Evolutionary conservation across 2,888 invertebrate genomes (phyloP).

Genomic region (Tipula vernalis): DNA sequence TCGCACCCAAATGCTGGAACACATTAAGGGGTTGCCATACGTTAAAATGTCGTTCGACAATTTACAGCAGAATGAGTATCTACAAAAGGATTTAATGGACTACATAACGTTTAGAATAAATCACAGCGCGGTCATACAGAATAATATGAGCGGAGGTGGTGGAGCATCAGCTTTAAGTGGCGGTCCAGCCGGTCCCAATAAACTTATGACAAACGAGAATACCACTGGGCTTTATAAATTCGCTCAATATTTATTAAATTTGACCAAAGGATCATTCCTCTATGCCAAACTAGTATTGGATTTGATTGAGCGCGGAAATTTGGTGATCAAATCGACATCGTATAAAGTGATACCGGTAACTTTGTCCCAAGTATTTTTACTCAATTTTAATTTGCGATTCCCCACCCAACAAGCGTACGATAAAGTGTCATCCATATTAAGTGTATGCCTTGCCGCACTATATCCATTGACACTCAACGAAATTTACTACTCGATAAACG

Average conservation of each 20-base stretch:
- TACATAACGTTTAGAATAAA: slow-evolving; percentile 76
- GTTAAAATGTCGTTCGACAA: slow-evolving; percentile 62
- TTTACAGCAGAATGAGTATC: slow-evolving; percentile 49
- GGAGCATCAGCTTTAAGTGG: slow-evolving; percentile 43
- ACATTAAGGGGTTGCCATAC: slow-evolving; percentile 73
- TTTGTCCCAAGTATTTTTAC: slow-evolving; percentile 75
- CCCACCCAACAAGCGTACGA: slow-evolving; percentile 85
- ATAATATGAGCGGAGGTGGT: slow-evolving; percentile 54
- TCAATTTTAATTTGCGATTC: slow-evolving; percentile 86
- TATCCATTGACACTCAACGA: slow-evolving; percentile 82
- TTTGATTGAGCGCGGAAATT: slow-evolving; percentile 79
- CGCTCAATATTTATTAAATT: slow-evolving; percentile 66
- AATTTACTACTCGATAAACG: slow-evolving; percentile 87
- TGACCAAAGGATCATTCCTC: slow-evolving; percentile 82
- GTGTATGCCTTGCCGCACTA: slow-evolving; percentile 80
- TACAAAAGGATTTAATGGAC: slow-evolving; percentile 76
- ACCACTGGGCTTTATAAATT: slow-evolving; percentile 63
- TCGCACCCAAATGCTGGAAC: slow-evolving; percentile 68
- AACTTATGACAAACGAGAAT: slow-evolving; percentile 21
- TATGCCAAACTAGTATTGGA: slow-evolving; percentile 86
- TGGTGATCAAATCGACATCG: slow-evolving; percentile 86
- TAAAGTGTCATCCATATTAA: slow-evolving; percentile 75
- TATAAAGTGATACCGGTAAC: slow-evolving; percentile 87
- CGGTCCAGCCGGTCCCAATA: slow-evolving; percentile 38
- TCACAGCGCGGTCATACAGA: slow-evolving; percentile 69